phyloP scores from a whole-genome alignment of 2,797 vertebrate species.

The Clarias laeviceps region DNA sequence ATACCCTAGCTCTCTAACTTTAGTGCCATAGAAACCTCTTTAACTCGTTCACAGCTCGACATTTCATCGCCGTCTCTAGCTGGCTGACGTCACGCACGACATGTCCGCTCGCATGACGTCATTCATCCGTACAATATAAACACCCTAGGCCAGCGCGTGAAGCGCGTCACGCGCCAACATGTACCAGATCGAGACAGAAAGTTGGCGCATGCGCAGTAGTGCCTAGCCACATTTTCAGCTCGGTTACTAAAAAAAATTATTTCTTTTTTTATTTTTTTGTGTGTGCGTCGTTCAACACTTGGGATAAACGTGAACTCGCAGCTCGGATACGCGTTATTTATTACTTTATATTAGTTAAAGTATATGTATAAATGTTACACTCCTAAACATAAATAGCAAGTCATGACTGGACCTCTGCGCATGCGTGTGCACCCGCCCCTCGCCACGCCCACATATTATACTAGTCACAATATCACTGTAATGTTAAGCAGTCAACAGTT shows the following conservation, averaged over 20 bases:
- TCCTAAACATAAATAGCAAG: not conserved
- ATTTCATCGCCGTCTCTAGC: not conserved
- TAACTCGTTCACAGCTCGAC: slow-evolving; percentile 7
- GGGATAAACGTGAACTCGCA: not conserved
- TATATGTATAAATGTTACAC: not conserved
- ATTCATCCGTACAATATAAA: not conserved
- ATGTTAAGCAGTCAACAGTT: not conserved
- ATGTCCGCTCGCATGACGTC: not conserved
- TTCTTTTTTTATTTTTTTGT: too few relatives aligned
- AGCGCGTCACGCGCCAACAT: not conserved
- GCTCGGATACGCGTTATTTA: not conserved
- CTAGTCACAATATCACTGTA: not conserved
- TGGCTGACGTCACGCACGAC: not conserved
- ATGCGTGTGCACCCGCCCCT: not conserved
- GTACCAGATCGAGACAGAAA: slow-evolving; percentile 11
- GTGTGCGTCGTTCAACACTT: not conserved
- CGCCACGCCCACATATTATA: not conserved
- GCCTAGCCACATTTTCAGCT: not conserved
- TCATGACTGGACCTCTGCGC: not conserved
- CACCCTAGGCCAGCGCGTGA: not conserved
- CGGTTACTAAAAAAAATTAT: not conserved
- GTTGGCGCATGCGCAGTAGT: slow-evolving; percentile 26
- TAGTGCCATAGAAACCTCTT: not conserved
- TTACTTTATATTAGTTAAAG: too few relatives aligned
- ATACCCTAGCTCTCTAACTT: not conserved